phyloP scores from a whole-genome alignment of 2,797 vertebrate species.

The Synanceia verrucosa region DNA sequence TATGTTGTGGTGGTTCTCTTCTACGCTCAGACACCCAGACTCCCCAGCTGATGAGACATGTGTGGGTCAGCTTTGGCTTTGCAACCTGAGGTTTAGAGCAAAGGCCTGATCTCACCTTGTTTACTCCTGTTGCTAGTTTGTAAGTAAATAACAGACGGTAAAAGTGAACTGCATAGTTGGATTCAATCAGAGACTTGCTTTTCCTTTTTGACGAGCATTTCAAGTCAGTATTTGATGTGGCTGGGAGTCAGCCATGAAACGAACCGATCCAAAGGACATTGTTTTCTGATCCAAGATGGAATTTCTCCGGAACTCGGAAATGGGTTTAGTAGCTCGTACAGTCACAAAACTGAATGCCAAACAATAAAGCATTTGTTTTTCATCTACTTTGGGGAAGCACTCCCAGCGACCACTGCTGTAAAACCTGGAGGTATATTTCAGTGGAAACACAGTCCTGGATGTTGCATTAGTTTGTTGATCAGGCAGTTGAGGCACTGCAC shows the following conservation, averaged over 20 bases:
- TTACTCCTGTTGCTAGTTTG: slow-evolving; percentile 43
- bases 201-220: slow-evolving; percentile 12
- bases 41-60: slow-evolving; percentile 58
- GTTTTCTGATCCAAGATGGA: slow-evolving; percentile 5
- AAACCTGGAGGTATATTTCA: slow-evolving; percentile 19
- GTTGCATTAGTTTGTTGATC: slow-evolving; percentile 20
- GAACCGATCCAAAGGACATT: slow-evolving; percentile 12
- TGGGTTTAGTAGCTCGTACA: not conserved
- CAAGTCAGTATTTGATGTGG: slow-evolving; percentile 36
- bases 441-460: slow-evolving; percentile 42
- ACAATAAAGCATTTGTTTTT: slow-evolving; percentile 30
- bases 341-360: not conserved
- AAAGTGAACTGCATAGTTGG: slow-evolving; percentile 33
- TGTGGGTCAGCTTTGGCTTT: slow-evolving; percentile 39
- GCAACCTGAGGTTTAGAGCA: slow-evolving; percentile 43
- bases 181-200: slow-evolving; percentile 33
- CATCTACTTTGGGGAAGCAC: slow-evolving; percentile 1
- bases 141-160: slow-evolving; percentile 48
- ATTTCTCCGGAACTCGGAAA: slow-evolving; percentile 7
- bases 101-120: slow-evolving; percentile 53
- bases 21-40: slow-evolving; percentile 43
- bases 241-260: slow-evolving; percentile 15
- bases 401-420: slow-evolving; percentile 2
- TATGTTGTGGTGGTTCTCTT: slow-evolving; percentile 53
- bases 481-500: slow-evolving; percentile 13